Conservation (phyloP, 2,113 vertebrate genomes). For the Psilopsiagon aurifrons region DNA sequence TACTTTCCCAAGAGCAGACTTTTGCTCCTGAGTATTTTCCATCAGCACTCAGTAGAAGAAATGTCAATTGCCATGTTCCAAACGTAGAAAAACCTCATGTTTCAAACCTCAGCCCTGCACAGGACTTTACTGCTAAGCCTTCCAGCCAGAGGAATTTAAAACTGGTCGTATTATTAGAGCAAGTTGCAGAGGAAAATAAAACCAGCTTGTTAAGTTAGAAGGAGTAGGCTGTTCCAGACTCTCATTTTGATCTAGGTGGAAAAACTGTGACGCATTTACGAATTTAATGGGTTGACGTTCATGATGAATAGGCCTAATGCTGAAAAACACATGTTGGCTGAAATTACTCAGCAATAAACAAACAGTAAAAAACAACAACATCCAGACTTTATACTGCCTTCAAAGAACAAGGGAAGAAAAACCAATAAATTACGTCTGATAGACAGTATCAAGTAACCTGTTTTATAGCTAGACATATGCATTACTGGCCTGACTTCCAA, state of each 20-base stretch:
- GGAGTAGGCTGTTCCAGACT: slow-evolving; percentile 33
- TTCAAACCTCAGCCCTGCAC: background rate
- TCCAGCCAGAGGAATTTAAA: slow-evolving; percentile 8
- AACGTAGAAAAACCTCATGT: background rate
- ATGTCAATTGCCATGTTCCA: background rate
- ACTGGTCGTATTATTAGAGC: slow-evolving; percentile 15
- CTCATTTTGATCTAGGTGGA: slow-evolving; percentile 66
- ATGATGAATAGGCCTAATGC: slow-evolving; percentile 46
- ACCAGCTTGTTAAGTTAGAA: background rate
- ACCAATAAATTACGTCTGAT: slow-evolving; percentile 32
- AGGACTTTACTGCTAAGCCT: slow-evolving; percentile 10
- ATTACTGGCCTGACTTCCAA: slow-evolving; percentile 13
- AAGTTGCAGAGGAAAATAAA: slow-evolving; percentile 33
- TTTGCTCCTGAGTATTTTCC: background rate
- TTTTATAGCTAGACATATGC: background rate
- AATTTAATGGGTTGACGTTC: slow-evolving; percentile 9
- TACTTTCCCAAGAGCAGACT: background rate
- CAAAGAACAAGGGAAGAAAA: slow-evolving; percentile 42
- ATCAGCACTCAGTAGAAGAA: background rate
- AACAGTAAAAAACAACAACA: slow-evolving; percentile 58
- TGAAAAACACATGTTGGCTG: slow-evolving; percentile 53
- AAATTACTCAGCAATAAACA: slow-evolving; percentile 63
- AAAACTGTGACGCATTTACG: slow-evolving; percentile 26
- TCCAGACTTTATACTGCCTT: slow-evolving; percentile 46
- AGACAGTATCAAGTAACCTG: slow-evolving; percentile 41